Base-by-base conservation (phyloP, 2,888 invertebrate genomes). In the Pharmacophagus antenor region DNA sequence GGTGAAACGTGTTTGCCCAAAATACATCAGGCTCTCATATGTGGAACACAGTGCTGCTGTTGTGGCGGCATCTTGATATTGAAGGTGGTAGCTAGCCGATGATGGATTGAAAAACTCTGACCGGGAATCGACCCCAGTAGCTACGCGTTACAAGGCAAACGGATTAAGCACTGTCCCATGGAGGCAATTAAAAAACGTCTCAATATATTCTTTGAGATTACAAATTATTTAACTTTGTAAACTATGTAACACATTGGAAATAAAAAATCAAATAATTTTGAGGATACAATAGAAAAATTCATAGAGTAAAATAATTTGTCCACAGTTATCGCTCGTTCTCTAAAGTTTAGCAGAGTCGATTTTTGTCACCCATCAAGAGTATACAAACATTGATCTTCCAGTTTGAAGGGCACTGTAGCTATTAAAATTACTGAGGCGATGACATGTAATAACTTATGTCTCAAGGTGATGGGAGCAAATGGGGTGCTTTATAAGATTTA, bases 271-370 rank as follows among this genome's bases (percentile, higher is more conserved):
- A 15, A n/a, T 37, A n/a, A 1, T 37, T 37, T n/a, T 0, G 5
- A n/a, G 7, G 12, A 8, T 37, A 37, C 3, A 37, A 37, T 6
- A 2, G 27, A 6, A 8, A 27, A 10, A 27, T 37, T 37, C n/a
- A n/a, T 37, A 37, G 6, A 4, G 4, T 5, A 37, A 3, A 2
- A n/a, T n/a, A n/a, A 8, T 37, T 37, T n/a, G 5, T n/a, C 15
- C 15, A 37, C n/a, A 37, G 37, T 37, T 15, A n/a, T 31, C 31
- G 2, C 15, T 10, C 31, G 31, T 37, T 37, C 10, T 37, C n/a
- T n/a, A n/a, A 15, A 15, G 15, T n/a, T n/a, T 44, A 92, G 92
- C 69, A 6, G 17, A 1, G 44, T 37, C 4, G 15, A 37, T 37
- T 37, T 37, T 37, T 37, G 37, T 37, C 37, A 6, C n/a, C 4